Base-by-base conservation (phyloP, 2,888 invertebrate species). In the Tanytarsus gracilentus region DNA sequence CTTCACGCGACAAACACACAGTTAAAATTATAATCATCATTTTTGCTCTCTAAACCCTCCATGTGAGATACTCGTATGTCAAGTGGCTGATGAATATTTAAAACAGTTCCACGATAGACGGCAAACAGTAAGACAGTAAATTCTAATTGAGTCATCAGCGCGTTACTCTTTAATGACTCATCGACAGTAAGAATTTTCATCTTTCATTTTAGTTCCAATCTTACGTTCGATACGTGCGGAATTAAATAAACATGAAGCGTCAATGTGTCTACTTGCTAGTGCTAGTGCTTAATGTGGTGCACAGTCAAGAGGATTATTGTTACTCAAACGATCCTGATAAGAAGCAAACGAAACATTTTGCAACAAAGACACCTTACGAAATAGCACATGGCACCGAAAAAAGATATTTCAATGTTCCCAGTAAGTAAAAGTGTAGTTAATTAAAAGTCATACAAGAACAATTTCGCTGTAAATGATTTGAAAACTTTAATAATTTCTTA, bases 341-440 rank as follows among this genome's bases (percentile, higher is more conserved):
- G 2, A 61, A 62, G 25, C 74, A 74, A 64, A 71, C 70, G 2
- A 67, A 68, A 25, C 76, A 81, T 58, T 86, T 86, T 68, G 83
- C 79, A 8, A 80, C 85, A 4, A 88, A 86, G 74, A 88, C 89
- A 0, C 82, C 88, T 0, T 91, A 90, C 69, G 79, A 83, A 66
- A 82, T 85, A 65, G 79, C 82, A 14, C 81, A 78, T 63, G 79
- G 80, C 44, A 78, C 80, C 33, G 76, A 78, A 14, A 76, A 76
- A 0, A 78, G 76, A 62, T 77, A 79, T 61, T 82, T 83, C 63
- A 76, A 78, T 56, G 79, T 87, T 39, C 83, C 83, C 65, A 80
- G 87, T 86, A 73, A 79, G 78, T 73, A 33, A 40, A 23, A 56
- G 40, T 18, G 55, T 39, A 40, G 53, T 29, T 51, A 48, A 52